Conservation (phyloP, 2,888 invertebrate genomes). For the Gastrophysa polygoni region DNA sequence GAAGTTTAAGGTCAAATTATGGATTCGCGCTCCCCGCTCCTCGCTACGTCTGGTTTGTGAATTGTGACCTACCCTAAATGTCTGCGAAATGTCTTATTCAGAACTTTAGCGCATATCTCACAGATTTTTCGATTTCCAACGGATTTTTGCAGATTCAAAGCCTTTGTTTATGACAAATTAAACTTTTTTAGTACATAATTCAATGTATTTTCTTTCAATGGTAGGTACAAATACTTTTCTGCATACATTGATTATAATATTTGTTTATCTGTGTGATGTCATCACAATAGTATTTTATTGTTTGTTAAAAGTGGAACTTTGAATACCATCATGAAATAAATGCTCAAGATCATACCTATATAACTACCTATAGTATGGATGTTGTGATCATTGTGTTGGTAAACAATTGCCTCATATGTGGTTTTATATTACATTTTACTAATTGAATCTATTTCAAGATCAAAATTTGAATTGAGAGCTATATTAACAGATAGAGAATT, state of each 20-base stretch:
- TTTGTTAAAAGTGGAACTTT: too few relatives aligned
- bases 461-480: too few relatives aligned
- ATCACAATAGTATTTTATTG: not conserved
- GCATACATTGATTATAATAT: not conserved
- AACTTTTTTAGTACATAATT: not conserved
- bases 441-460: too few relatives aligned
- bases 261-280: not conserved
- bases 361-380: too few relatives aligned
- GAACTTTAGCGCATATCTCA: not conserved
- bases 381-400: too few relatives aligned
- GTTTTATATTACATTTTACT: too few relatives aligned
- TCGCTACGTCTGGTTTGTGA: slow-evolving; percentile 58
- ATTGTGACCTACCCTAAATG: slow-evolving; percentile 60
- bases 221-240: too few relatives aligned
- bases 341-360: too few relatives aligned
- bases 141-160: slow-evolving; percentile 4
- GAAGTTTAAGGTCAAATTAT: slow-evolving; percentile 60
- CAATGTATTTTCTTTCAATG: not conserved
- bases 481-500: too few relatives aligned
- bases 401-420: too few relatives aligned
- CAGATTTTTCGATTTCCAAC: slow-evolving; percentile 8
- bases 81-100: slow-evolving; percentile 52
- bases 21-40: slow-evolving; percentile 57
- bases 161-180: not conserved
- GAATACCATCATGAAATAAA: not conserved